These are phyloP conservation scores for Leptinotarsa lineolata DNA, from an alignment of 1,140 invertebrate genomes.

Conservation along the genomic window DNA sequence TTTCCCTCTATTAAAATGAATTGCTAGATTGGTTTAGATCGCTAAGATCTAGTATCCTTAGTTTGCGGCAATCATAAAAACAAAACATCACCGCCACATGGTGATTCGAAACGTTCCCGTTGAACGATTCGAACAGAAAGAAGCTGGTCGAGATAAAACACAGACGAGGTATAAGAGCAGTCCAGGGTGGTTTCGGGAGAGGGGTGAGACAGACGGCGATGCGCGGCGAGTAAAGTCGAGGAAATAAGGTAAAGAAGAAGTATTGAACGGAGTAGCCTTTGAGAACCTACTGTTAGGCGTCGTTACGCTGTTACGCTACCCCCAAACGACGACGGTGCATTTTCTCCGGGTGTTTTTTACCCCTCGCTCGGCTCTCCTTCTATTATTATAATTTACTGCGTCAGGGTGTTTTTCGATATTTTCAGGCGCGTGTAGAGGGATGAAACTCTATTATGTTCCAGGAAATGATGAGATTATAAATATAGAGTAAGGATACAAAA, in stretches of 20 bases:
- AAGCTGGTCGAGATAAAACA: constrained; percentile 28
- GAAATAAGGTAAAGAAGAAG: constrained; percentile 46
- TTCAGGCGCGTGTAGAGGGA: neutral
- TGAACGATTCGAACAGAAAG: neutral
- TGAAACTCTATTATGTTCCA: too few species aligned
- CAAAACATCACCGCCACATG: neutral
- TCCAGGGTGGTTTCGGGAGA: constrained; percentile 39
- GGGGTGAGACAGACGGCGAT: constrained; percentile 32
- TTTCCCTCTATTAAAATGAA: too few species aligned
- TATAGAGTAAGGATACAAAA: too few species aligned
- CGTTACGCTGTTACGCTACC: constrained; percentile 13
- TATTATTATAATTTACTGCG: neutral
- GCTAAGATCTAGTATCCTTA: too few species aligned
- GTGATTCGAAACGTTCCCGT: neutral
- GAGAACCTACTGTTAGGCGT: constrained; percentile 23
- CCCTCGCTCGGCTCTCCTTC: neutral
- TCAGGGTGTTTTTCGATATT: neutral
- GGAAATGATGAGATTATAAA: too few species aligned
- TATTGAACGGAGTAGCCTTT: constrained; percentile 45
- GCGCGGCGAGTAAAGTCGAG: constrained; percentile 34
- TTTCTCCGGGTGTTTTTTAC: constrained; percentile 3
- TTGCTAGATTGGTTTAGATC: too few species aligned
- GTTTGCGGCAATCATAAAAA: neutral
- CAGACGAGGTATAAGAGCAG: constrained; percentile 36
- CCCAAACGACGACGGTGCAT: constrained; percentile 7